Percentiles rank a stretch among this genome's conserved stretches.
phyloP scores from a whole-genome alignment of 2,113 vertebrate species.

The Engraulis encrasicolus region DNA sequence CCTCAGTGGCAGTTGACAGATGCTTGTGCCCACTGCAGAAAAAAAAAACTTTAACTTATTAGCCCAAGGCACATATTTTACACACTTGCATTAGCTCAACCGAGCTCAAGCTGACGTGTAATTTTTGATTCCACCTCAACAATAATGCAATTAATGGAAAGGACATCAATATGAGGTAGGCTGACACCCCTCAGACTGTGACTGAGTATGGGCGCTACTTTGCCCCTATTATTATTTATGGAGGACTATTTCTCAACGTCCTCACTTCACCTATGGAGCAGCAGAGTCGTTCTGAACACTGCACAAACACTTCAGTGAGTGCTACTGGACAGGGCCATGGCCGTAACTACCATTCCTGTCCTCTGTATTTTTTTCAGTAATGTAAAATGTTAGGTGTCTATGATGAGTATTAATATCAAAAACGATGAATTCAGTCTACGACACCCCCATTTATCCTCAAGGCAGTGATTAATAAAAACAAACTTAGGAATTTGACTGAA shows the following conservation, averaged over 20 bases:
- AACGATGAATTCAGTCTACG: no score
- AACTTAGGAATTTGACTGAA: no score
- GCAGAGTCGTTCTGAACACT: neutral
- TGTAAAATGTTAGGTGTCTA: no score
- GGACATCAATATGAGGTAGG: neutral
- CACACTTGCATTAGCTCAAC: constrained; percentile 26
- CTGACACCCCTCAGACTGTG: neutral
- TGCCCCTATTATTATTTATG: neutral
- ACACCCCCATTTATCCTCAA: no score
- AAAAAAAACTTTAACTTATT: constrained; percentile 66
- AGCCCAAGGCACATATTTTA: constrained; percentile 66
- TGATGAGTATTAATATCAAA: no score
- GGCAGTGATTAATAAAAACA: no score
- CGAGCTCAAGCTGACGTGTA: constrained; percentile 15
- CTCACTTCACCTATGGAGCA: neutral
- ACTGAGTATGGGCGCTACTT: neutral
- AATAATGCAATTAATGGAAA: constrained; percentile 13
- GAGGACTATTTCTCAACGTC: constrained; percentile 6
- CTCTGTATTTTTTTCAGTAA: no score
- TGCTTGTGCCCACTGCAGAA: constrained; percentile 62
- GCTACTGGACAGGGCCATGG: neutral
- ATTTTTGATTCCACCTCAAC: constrained; percentile 18
- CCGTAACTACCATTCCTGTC: no score
- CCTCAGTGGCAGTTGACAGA: constrained; percentile 61
- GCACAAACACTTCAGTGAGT: neutral